Conservation (phyloP, 2,888 invertebrate species). For the Perizoma affinitatum region DNA sequence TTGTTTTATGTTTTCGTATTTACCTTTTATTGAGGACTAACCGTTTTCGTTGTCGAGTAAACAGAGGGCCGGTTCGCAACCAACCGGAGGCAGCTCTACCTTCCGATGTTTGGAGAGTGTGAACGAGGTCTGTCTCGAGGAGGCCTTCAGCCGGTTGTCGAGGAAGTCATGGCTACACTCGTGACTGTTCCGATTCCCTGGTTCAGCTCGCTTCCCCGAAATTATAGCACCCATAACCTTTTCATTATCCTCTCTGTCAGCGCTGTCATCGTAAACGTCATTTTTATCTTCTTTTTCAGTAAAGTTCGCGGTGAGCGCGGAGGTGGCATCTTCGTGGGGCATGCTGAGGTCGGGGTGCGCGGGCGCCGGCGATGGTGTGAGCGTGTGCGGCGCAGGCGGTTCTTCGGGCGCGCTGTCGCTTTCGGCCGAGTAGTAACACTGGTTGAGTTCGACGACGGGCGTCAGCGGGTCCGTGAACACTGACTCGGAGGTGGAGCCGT, state of each 20-base stretch:
- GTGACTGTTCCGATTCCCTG: slow-evolving; percentile 57
- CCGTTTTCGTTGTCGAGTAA: slow-evolving; percentile 70
- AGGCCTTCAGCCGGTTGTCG: slow-evolving; percentile 74
- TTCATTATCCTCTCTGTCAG: slow-evolving; percentile 70
- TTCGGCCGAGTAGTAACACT: slow-evolving; percentile 86
- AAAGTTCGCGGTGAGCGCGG: slow-evolving; percentile 58
- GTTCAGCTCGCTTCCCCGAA: slow-evolving; percentile 60
- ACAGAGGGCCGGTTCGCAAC: slow-evolving; percentile 62
- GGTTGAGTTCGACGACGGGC: slow-evolving; percentile 86
- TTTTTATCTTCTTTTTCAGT: slow-evolving; percentile 70
- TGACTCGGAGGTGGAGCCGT: slow-evolving; percentile 88
- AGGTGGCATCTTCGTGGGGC: slow-evolving; percentile 70
- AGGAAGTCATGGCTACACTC: slow-evolving; percentile 75
- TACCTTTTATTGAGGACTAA: slow-evolving; percentile 45
- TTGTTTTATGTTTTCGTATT: neutral
- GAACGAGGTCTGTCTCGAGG: slow-evolving; percentile 79
- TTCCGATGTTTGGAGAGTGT: slow-evolving; percentile 85
- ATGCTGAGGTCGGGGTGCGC: slow-evolving; percentile 57
- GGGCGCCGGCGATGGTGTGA: slow-evolving; percentile 47
- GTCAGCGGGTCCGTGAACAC: slow-evolving; percentile 90
- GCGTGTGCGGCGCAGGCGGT: slow-evolving; percentile 64
- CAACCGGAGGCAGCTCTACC: slow-evolving; percentile 84
- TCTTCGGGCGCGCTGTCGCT: slow-evolving; percentile 79
- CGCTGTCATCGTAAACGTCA: slow-evolving; percentile 70
- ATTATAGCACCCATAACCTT: slow-evolving; percentile 75